Conservation (phyloP, 2,797 vertebrate genomes). For the Chiroxiphia lanceolata region DNA sequence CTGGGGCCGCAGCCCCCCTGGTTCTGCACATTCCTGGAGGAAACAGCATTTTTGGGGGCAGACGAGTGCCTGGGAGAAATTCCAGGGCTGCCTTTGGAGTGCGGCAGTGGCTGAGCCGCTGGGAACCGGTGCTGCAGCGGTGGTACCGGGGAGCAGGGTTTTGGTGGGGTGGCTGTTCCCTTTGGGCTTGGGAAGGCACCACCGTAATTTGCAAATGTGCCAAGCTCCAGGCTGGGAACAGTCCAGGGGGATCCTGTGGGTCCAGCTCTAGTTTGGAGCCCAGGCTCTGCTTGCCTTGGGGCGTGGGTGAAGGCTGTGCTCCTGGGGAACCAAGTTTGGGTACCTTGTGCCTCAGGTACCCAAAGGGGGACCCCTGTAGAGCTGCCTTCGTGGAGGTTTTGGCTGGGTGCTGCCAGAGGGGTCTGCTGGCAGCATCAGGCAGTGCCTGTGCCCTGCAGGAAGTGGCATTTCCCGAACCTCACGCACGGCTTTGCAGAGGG, state of each 20-base stretch:
- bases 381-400: background rate
- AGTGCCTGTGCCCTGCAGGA: background rate
- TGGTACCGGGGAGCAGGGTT: fast-evolving
- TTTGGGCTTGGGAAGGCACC: background rate
- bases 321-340: background rate
- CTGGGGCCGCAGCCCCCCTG: conserved; percentile 53
- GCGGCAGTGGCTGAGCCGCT: background rate
- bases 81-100: conserved; percentile 33
- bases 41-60: conserved; percentile 65
- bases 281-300: background rate
- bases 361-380: too few relatives aligned
- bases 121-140: fast-evolving
- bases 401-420: background rate
- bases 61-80: conserved; percentile 59
- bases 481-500: fast-evolving
- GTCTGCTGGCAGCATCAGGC: background rate
- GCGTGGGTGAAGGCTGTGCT: fast-evolving
- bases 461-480: background rate
- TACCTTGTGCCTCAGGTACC: background rate
- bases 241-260: background rate
- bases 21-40: conserved; percentile 70
- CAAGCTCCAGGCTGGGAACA: background rate
- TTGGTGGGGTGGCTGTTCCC: background rate
- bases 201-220: background rate
- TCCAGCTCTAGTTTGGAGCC: background rate